These are phyloP conservation scores for Hippoglossus hippoglossus DNA, from an alignment of 2,797 vertebrate genomes.

Conservation along the genomic window DNA sequence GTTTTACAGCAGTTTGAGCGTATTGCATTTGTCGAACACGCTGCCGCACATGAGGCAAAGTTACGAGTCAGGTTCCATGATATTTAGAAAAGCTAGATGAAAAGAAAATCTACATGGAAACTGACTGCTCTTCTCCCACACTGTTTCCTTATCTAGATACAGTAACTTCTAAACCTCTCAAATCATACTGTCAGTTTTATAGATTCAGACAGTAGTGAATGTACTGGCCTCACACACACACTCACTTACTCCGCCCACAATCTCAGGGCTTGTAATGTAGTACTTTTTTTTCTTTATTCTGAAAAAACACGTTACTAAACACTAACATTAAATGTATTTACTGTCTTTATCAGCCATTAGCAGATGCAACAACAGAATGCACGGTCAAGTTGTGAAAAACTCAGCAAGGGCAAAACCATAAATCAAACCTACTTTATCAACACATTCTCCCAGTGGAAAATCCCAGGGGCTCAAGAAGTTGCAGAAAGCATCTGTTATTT, in stretches of 20 bases:
- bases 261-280: background rate
- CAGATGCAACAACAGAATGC: slow-evolving; percentile 2
- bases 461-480: background rate
- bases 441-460: slow-evolving; percentile 16
- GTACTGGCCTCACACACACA: background rate
- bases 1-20: slow-evolving; percentile 20
- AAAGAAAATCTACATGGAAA: slow-evolving; percentile 15
- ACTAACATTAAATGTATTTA: background rate
- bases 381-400: background rate
- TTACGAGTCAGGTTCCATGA: background rate
- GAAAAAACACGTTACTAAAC: background rate
- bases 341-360: slow-evolving; percentile 1
- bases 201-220: background rate
- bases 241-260: background rate
- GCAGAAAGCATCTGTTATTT: slow-evolving; percentile 9
- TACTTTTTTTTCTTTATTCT: background rate
- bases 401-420: slow-evolving; percentile 37
- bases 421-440: slow-evolving; percentile 52
- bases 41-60: slow-evolving; percentile 36
- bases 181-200: background rate
- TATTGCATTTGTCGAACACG: slow-evolving; percentile 32
- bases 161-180: background rate
- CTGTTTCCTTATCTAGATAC: background rate
- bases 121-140: slow-evolving; percentile 7
- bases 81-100: background rate